Evolutionary conservation across 2,113 vertebrate species (phyloP), one percentile per base, ranked within the genome.

Genomic region (Phaethornis superciliosus): DNA sequence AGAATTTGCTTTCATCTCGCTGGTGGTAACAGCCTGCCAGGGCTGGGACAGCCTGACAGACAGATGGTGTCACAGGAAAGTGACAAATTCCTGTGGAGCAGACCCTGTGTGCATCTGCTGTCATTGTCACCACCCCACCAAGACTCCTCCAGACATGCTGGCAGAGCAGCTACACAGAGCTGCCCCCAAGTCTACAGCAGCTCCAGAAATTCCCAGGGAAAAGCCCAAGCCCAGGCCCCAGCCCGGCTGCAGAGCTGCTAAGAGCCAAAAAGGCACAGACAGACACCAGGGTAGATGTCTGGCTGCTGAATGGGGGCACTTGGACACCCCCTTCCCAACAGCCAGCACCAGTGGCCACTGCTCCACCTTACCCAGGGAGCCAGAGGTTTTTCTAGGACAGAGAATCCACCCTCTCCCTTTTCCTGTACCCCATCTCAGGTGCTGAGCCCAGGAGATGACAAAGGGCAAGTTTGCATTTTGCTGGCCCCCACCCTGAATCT

Each of bases 61-160:
- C 56, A 71, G 89, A 55, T 18, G 44, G 69, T 51, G 32, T 52
- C n/a, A 22, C 10, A 17, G 28, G 12, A 17, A 6, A 74, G 47
- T 1, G 0, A 2, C 5, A 4, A 16, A 20, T 37, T n/a, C 59
- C 35, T 7, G 24, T 5, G 3, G 26, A 35, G 15, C 22, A 18
- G 7, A 8, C 23, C 1, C 1, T 6, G 4, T 6, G 42, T 1
- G 6, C 6, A 18, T 16, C 46, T 30, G 2, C 6, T 2, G 4
- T 27, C 26, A 27, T 22, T 9, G 28, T 21, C 37, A 21, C 18
- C 16, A 20, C 6, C 16, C 15, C 63, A 12, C 16, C 0, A 0
- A 58, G 32, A 18, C 49, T 37, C 30, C 30, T 5, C 8, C 58
- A 10, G 62, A 8, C 19, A 22, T 0, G 0, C 28, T 27, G 22